Evolutionary conservation across 2,888 invertebrate genomes (phyloP), one percentile per base, ranked within the genome.

Genomic region (Gisinianus flammeolus): DNA sequence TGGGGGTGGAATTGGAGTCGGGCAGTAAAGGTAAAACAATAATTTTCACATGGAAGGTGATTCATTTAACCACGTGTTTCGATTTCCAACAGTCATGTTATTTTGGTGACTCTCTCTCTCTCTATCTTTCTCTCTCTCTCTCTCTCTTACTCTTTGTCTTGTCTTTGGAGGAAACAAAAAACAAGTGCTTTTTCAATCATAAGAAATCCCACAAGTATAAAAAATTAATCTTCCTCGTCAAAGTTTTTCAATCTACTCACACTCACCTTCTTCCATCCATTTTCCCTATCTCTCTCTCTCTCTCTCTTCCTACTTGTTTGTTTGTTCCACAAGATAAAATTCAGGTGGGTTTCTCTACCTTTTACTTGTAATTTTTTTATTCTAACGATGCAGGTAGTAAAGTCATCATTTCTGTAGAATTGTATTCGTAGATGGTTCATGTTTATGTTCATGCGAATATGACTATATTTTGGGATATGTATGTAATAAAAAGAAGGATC

Each of bases 201-300:
- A 68, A 68, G 68, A 68, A 68, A 68, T 68, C 68, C 68, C 68
- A 68, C 68, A 68, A 68, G 68, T 68, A 68, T 68, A 68, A 68
- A 68, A 68, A 68, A 68, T 68, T 68, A 68, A 68, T 68, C 68
- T 68, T 31, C n/a, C 68, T 68, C 68, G 68, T 68, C 68, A 68
- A 68, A 68, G 68, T 68, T 68, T 68, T 68, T 68, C 68, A 68
- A 68, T 68, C 68, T 68, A 68, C 68, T 68, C 68, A 33, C 68
- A 33, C 33, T 68, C 33, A 30, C 68, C 19, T 33, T 44, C 44
- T 44, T 16, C 8, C 16, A 44, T 33, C 30, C 68, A 68, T 33
- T 68, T 6, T 19, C 31, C 31, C n/a, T 12, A 58, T n/a, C 19
- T 8, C n/a, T 12, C 22, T 12, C 24, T n/a, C 28, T 28, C n/a